Conservation (phyloP, 2,888 invertebrate genomes). For the Apotomis turbidana region DNA sequence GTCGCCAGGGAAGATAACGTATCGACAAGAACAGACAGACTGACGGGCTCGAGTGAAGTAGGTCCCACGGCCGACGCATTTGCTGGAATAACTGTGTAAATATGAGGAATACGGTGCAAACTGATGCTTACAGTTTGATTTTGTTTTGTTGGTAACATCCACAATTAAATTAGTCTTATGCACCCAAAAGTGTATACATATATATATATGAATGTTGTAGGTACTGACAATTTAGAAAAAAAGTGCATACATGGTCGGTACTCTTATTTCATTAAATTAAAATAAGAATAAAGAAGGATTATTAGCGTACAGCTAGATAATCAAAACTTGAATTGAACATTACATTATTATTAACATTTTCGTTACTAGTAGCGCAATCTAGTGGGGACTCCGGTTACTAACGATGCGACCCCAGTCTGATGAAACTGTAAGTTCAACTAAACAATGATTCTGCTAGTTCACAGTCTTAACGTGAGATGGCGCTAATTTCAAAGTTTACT, state of each 20-base stretch:
- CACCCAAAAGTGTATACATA: no score
- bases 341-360: conserved; percentile 2
- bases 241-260: no score
- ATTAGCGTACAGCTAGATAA: no score
- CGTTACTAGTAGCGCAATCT: conserved; percentile 5
- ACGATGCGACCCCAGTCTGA: not conserved
- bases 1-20: not conserved
- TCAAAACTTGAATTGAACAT: no score
- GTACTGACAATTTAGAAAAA: no score
- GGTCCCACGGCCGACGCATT: conserved; percentile 52
- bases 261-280: no score
- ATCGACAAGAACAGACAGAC: conserved; percentile 46
- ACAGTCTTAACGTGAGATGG: conserved; percentile 7
- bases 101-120: conserved; percentile 24
- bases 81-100: conserved; percentile 48
- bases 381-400: not conserved
- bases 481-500: not conserved
- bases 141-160: no score
- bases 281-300: no score
- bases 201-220: no score
- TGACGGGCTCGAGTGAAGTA: conserved; percentile 50
- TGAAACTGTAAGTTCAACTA: not conserved
- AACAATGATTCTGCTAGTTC: not conserved
- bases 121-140: no score
- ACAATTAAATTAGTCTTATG: no score